Evolutionary conservation across 2,113 vertebrate genomes (phyloP).

Genomic region (Microcebus jonahi): DNA sequence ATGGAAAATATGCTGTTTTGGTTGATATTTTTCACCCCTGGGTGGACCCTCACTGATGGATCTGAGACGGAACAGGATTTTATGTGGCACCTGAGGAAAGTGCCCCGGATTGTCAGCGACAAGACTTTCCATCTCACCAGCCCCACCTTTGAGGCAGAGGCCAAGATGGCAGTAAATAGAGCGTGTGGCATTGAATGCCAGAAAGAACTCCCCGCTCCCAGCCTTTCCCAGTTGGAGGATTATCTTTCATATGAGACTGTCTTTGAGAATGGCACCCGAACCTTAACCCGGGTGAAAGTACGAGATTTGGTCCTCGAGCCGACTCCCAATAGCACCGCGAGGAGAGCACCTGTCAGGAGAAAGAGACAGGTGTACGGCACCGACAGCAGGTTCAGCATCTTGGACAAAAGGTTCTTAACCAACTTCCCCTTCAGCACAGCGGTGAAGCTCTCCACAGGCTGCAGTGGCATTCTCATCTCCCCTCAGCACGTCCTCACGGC

Average conservation of each 20-base stretch:
- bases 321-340: background rate
- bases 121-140: slow-evolving; percentile 90
- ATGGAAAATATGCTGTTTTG: slow-evolving; percentile 90
- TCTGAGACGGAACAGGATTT: slow-evolving; percentile 87
- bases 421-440: slow-evolving; percentile 95
- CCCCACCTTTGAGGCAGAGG: slow-evolving; percentile 90
- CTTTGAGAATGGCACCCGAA: slow-evolving; percentile 95
- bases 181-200: slow-evolving; percentile 96
- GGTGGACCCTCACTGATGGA: slow-evolving; percentile 80
- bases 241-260: slow-evolving; percentile 95
- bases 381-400: slow-evolving; percentile 96
- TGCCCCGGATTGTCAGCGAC: slow-evolving; percentile 90
- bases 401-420: slow-evolving; percentile 92
- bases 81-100: slow-evolving; percentile 92
- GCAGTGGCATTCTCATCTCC: slow-evolving; percentile 95
- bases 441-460: slow-evolving; percentile 96
- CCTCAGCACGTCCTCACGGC: slow-evolving; percentile 95
- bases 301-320: slow-evolving; percentile 81
- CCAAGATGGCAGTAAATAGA: slow-evolving; percentile 82
- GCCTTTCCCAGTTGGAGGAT: slow-evolving; percentile 90
- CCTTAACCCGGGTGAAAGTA: slow-evolving; percentile 90
- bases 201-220: slow-evolving; percentile 87
- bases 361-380: slow-evolving; percentile 95
- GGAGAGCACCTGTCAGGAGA: slow-evolving; percentile 72
- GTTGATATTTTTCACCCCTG: slow-evolving; percentile 85